Conservation (phyloP, 92 coral and sea anemone species). For the Siderastrea radians region DNA sequence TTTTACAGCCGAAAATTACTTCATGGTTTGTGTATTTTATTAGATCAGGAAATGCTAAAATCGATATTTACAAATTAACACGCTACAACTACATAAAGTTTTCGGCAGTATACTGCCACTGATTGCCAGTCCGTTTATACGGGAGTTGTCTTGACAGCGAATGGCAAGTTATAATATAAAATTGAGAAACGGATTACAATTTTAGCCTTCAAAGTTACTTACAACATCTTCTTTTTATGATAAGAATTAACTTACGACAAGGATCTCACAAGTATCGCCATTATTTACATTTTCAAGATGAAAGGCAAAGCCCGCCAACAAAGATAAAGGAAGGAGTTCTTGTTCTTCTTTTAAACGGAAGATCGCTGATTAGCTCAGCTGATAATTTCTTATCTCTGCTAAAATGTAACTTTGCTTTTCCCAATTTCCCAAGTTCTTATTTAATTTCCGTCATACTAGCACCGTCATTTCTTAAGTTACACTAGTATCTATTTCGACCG, state of each 20-base stretch:
- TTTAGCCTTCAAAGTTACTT: neutral
- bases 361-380: constrained; percentile 17
- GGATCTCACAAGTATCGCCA: neutral
- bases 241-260: neutral
- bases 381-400: constrained; percentile 47
- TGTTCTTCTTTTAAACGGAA: neutral
- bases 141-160: neutral
- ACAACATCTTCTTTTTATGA: neutral
- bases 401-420: constrained; percentile 35
- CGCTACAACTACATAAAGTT: neutral
- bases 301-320: constrained; percentile 40
- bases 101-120: neutral
- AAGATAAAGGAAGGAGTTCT: neutral
- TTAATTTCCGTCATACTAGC: constrained; percentile 28
- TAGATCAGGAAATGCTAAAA: constrained; percentile 34
- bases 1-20: constrained; percentile 17
- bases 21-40: constrained; percentile 24
- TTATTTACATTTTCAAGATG: constrained; percentile 51
- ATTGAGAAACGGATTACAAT: neutral
- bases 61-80: constrained; percentile 30
- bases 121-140: neutral
- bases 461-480: constrained; percentile 30
- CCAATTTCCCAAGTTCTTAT: constrained; percentile 37
- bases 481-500: constrained; percentile 27
- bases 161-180: neutral